Evolutionary conservation across 2,797 vertebrate genomes (phyloP).

Genomic region (Trematomus bernacchii): DNA sequence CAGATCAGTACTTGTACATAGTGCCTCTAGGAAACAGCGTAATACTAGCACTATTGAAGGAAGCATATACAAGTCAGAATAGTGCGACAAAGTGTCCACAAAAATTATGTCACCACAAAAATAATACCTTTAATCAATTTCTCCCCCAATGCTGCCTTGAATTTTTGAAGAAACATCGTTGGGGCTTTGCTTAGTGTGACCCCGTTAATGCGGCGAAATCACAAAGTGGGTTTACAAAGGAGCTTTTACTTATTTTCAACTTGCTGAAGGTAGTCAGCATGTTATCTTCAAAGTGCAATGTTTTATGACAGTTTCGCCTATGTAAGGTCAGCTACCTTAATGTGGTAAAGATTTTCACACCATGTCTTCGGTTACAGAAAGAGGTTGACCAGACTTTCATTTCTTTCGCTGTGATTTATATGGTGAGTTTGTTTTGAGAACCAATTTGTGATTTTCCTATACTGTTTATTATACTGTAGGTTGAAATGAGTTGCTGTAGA

Average conservation of each 20-base stretch:
- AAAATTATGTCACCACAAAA: too few species aligned
- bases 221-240: background rate
- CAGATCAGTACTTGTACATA: background rate
- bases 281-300: background rate
- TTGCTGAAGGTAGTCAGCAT: too few species aligned
- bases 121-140: too few species aligned
- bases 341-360: background rate
- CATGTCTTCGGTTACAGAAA: constrained; percentile 31
- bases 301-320: background rate
- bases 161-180: too few species aligned
- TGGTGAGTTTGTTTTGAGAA: constrained; percentile 33
- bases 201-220: background rate
- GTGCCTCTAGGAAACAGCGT: background rate
- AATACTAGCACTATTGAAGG: background rate
- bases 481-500: background rate
- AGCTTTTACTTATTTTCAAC: background rate
- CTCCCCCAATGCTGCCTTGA: too few species aligned
- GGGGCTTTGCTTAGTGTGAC: background rate
- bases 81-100: too few species aligned
- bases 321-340: background rate
- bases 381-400: constrained; percentile 57
- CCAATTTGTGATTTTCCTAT: background rate
- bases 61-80: background rate
- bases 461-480: background rate
- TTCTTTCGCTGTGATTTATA: constrained; percentile 41